Evolutionary conservation across 2,888 invertebrate species (phyloP).

Genomic region (Tetragnatha montana): DNA sequence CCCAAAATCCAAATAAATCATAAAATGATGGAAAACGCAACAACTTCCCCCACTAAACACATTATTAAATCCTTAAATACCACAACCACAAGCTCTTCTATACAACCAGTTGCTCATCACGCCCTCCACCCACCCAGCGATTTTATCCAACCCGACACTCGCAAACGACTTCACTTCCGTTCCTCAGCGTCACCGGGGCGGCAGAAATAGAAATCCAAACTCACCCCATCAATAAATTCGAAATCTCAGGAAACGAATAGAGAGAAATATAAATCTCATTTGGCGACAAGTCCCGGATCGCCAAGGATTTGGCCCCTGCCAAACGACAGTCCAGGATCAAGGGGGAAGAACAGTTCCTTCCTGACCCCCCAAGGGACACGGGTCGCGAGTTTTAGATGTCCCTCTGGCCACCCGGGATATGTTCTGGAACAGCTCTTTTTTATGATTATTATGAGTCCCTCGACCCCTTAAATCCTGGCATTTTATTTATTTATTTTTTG

Average conservation of each 20-base stretch:
- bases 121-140: not conserved
- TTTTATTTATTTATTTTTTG: constrained; percentile 61
- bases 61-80: too few relatives aligned
- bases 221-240: constrained; percentile 63
- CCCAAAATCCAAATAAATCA: too few relatives aligned
- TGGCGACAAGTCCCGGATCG: constrained; percentile 63
- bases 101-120: not conserved
- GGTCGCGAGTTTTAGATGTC: constrained; percentile 61
- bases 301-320: constrained; percentile 53
- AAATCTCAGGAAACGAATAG: constrained; percentile 64
- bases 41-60: not conserved
- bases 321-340: constrained; percentile 8
- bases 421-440: constrained; percentile 67
- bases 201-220: constrained; percentile 50
- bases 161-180: constrained; percentile 16
- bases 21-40: too few relatives aligned
- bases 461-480: constrained; percentile 52
- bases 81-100: too few relatives aligned
- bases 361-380: constrained; percentile 12
- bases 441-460: constrained; percentile 66
- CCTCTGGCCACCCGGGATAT: constrained; percentile 53
- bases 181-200: not conserved
- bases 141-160: not conserved
- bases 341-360: not conserved
- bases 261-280: constrained; percentile 64